phyloP scores from a whole-genome alignment of 2,797 vertebrate genomes.

The Sebastes nivosus region DNA sequence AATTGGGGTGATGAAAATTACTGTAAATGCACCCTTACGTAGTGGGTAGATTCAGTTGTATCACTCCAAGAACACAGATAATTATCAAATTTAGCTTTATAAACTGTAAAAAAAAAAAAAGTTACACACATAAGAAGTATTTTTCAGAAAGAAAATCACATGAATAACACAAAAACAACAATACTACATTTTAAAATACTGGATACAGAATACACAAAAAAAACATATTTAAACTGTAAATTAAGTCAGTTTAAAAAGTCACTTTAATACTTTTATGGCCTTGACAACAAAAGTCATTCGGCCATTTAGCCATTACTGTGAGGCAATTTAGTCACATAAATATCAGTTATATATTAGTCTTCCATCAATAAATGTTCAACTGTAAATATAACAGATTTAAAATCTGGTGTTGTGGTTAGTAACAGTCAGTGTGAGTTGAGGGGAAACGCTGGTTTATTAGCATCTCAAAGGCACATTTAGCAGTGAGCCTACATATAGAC shows the following conservation, averaged over 20 bases:
- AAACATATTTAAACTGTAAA: background rate
- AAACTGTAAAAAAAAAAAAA: background rate
- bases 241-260: background rate
- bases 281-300: background rate
- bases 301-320: background rate
- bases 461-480: slow-evolving; percentile 67
- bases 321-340: background rate
- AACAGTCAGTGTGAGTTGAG: background rate
- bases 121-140: background rate
- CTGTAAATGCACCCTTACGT: background rate
- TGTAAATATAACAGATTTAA: background rate
- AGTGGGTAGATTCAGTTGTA: background rate
- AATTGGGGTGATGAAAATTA: background rate
- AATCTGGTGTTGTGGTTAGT: too few species aligned
- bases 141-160: background rate
- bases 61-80: background rate
- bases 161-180: background rate
- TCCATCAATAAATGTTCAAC: background rate
- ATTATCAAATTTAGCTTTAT: background rate
- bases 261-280: background rate
- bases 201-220: background rate
- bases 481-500: slow-evolving; percentile 54
- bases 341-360: background rate
- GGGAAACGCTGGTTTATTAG: slow-evolving; percentile 50
- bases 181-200: background rate